Evolutionary conservation across 2,888 invertebrate species (phyloP).

Genomic region (Caradrina kadenii): DNA sequence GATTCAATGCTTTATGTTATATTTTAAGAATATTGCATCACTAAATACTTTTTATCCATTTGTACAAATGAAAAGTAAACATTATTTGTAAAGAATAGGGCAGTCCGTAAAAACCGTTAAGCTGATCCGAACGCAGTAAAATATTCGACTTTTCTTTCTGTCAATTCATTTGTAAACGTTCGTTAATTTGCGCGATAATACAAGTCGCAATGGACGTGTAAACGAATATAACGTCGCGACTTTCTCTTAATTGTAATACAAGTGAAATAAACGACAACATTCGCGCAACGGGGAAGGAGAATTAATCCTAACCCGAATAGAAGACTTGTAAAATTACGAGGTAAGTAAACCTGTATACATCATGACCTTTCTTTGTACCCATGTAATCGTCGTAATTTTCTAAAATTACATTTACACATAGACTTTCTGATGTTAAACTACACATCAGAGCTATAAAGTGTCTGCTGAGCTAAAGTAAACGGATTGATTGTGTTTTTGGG

Average conservation of each 20-base stretch:
- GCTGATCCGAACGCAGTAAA: slow-evolving; percentile 46
- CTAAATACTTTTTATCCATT: neutral
- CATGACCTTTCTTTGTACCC: slow-evolving; percentile 83
- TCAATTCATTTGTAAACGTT: slow-evolving; percentile 66
- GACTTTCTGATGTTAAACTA: slow-evolving; percentile 40
- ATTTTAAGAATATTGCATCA: rapidly evolving
- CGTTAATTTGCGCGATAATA: slow-evolving; percentile 76
- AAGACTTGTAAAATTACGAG: slow-evolving; percentile 67
- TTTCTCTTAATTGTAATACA: slow-evolving; percentile 71
- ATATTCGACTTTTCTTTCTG: slow-evolving; percentile 53
- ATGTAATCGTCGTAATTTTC: slow-evolving; percentile 74
- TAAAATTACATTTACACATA: slow-evolving; percentile 59
- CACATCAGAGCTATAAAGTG: slow-evolving; percentile 6
- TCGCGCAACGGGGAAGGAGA: slow-evolving; percentile 43
- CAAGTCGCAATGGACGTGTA: slow-evolving; percentile 78
- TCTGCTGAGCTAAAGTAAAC: slow-evolving; percentile 39
- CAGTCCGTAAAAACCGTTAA: neutral
- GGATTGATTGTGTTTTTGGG: slow-evolving; percentile 32
- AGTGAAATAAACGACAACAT: slow-evolving; percentile 58
- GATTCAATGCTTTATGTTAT: no score
- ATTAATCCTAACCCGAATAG: slow-evolving; percentile 46
- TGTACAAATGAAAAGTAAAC: neutral
- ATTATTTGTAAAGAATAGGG: neutral
- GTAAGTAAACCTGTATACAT: slow-evolving; percentile 69
- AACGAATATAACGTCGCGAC: slow-evolving; percentile 67